Evolutionary conservation across 2,888 invertebrate genomes (phyloP), one percentile per base, ranked within the genome.

Genomic region (Orthosia gracilis): DNA sequence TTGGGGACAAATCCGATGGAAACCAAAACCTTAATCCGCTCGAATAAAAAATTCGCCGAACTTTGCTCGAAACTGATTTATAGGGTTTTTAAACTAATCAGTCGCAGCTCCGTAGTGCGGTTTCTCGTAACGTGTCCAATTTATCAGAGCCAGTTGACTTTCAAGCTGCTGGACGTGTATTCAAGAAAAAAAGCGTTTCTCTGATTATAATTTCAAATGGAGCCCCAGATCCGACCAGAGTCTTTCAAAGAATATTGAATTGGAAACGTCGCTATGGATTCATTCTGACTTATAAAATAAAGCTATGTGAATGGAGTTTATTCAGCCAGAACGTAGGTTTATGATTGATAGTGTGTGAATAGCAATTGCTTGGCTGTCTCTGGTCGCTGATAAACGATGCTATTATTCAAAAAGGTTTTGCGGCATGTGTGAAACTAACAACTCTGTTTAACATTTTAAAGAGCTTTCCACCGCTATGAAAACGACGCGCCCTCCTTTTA

Each of bases 1-100:
- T 91, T 85, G 90, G 88, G 89, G 90, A 91, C 93, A 92, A 93
- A 93, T 93, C 92, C 90, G 89, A 88, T 91, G 89, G 90, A 94
- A 91, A 90, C 85, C 89, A 86, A 89, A 89, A 89, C 87, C 90
- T 88, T 89, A 90, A 90, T 90, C 88, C 85, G 69, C 80, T 86
- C 80, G 86, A 88, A 89, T 87, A 89, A 83, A 87, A 86, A 86
- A 82, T 85, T 83, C 76, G 13, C 77, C 21, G 23, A 71, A 67
- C 73, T 65, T 62, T 70, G 71, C 61, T 78, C 69, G 49, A 74
- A 75, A 76, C 78, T 87, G 80, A 86, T 86, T 74, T 83, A 78
- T 78, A 69, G 57, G 62, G 50, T 76, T 82, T 74, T 82, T 78
- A 71, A 84, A 81, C 70, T 82, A 81, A 87, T 82, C 80, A 82